Evolutionary conservation across 1,140 invertebrate genomes (phyloP), one percentile per base, ranked within the genome.

Genomic region (Cotesia typhae): DNA sequence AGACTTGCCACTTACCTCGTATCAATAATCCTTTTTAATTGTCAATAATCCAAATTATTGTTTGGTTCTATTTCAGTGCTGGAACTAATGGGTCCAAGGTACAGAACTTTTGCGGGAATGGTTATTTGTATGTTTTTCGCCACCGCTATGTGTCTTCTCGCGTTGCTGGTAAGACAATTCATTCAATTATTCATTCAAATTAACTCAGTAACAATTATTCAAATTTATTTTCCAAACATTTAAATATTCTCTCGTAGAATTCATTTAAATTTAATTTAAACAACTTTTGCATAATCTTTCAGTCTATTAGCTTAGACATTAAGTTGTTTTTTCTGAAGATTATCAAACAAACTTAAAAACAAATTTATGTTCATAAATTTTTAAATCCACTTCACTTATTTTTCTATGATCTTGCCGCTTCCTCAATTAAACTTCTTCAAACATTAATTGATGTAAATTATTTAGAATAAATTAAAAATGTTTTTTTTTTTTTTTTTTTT

Each of bases 41-140:
- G 28, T 28, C 2, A 28, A 14, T 14, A 14, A 14, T 14, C 14
- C 14, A 14, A 28, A 1, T 28, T 28, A 28, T 28, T 28, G 28
- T 28, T 28, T 28, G 28, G 28, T 28, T 28, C 28, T 70, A 57
- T 68, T 78, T 75, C 74, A 88, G 83, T 89, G 28, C 85, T 93
- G 63, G 92, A 93, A 78, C 76, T 93, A 67, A 92, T 93, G 89
- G 90, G 91, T 2, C 91, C 91, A 3, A 87, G 88, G 52, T 90
- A 91, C 78, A 87, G 92, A 74, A 92, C 91, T 14, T 90, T 90
- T 82, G 89, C 90, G 17, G 92, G 91, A 37, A 91, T 91, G 81
- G 89, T 91, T 35, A 91, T 91, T 17, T 90, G 90, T 64, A 90
- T 92, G 85, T 89, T 92, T 75, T 93, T 92, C 77, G 91, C 91